Percentiles rank a stretch among this genome's conserved stretches.
phyloP scores from a whole-genome alignment of 2,797 vertebrate species.

The Mormyrops boulengeri region DNA sequence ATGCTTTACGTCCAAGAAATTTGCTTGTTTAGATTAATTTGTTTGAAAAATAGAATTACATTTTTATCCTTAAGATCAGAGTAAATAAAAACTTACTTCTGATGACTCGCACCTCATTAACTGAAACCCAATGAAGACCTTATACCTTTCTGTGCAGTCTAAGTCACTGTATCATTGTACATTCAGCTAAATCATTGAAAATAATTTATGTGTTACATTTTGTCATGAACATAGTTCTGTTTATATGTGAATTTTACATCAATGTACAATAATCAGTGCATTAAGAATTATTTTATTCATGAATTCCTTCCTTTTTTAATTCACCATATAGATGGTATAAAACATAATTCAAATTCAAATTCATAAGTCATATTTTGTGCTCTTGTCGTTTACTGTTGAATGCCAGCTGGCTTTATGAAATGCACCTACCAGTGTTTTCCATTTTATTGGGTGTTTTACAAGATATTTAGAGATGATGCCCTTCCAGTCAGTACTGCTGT shows the following conservation, averaged over 20 bases:
- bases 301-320: neutral
- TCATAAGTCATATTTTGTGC: neutral
- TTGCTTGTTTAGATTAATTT: neutral
- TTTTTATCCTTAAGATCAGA: neutral
- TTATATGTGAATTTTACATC: neutral
- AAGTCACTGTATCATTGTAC: neutral
- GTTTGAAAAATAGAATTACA: neutral
- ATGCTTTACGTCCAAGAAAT: neutral
- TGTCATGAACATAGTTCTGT: neutral
- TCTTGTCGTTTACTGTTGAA: neutral
- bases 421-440: neutral
- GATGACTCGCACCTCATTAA: neutral
- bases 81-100: neutral
- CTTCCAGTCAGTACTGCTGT: neutral
- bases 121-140: neutral
- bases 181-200: neutral
- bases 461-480: neutral
- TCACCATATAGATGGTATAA: neutral
- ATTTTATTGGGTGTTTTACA: neutral
- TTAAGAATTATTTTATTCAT: neutral
- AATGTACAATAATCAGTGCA: neutral
- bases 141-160: neutral
- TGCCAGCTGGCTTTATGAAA: neutral
- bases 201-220: neutral
- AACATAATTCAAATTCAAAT: neutral